phyloP scores from a whole-genome alignment of 1,140 invertebrate genomes.

The Pentalonia nigronervosa region DNA sequence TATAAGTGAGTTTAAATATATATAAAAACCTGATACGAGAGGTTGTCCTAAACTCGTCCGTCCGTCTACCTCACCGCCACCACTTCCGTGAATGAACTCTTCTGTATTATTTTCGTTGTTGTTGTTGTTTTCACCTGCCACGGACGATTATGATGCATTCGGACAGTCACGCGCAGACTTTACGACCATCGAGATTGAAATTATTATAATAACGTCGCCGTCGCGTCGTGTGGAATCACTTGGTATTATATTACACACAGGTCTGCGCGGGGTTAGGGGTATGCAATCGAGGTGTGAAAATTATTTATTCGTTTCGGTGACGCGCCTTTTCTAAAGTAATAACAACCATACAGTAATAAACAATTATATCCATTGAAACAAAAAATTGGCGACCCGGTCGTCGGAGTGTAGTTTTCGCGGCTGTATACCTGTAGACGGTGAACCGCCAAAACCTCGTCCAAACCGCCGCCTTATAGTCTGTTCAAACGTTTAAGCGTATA shows the following conservation, averaged over 20 bases:
- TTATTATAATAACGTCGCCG: not conserved
- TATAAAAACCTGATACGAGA: not conserved
- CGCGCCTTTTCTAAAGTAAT: not conserved
- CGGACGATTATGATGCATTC: not conserved
- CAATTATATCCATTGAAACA: not conserved
- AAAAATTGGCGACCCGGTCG: not conserved
- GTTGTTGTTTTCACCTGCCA: constrained; percentile 31
- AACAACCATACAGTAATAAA: not conserved
- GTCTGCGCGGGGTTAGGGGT: too few relatives aligned
- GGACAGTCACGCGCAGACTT: not conserved
- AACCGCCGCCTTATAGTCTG: not conserved
- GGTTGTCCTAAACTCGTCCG: not conserved
- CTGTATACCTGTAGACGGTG: too few relatives aligned
- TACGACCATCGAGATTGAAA: not conserved
- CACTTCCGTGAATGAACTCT: not conserved
- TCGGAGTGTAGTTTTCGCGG: not conserved
- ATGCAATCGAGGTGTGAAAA: not conserved
- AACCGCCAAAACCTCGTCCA: not conserved
- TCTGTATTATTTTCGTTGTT: not conserved
- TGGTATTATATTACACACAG: not conserved
- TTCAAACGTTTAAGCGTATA: not conserved
- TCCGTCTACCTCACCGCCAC: not conserved
- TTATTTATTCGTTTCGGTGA: not conserved
- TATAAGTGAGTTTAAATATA: not conserved
- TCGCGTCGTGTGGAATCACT: not conserved